These are phyloP conservation scores for Monopis laevigella DNA, from an alignment of 2,888 invertebrate genomes.

Conservation along the genomic window DNA sequence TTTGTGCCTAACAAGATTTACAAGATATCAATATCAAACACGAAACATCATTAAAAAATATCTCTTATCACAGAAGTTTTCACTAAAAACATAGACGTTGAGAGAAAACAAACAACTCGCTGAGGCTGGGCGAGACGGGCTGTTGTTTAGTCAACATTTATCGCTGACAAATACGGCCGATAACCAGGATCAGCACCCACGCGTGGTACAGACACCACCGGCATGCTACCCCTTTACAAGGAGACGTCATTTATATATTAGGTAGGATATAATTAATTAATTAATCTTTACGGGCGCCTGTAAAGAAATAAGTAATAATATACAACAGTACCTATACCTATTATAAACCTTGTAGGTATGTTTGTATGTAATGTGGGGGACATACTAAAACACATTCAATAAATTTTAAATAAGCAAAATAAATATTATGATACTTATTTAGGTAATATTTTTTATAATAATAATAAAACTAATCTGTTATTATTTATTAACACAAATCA, in stretches of 20 bases:
- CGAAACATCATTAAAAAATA: constrained; percentile 13
- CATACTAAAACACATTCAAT: no score
- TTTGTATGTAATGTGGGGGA: no score
- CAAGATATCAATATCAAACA: constrained; percentile 14
- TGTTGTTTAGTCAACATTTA: constrained; percentile 43
- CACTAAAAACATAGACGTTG: constrained; percentile 37
- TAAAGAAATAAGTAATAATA: no score
- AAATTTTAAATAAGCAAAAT: no score
- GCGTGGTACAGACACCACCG: neutral
- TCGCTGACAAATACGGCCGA: constrained; percentile 44
- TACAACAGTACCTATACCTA: no score
- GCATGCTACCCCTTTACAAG: no score
- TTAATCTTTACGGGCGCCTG: no score
- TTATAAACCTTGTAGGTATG: no score
- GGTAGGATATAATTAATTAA: neutral
- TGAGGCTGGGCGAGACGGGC: constrained; percentile 47
- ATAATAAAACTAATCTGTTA: neutral
- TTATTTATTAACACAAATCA: constrained; percentile 5
- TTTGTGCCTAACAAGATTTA: constrained; percentile 16
- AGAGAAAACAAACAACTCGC: constrained; percentile 39
- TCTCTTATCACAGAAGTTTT: constrained; percentile 27
- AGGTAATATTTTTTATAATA: no score
- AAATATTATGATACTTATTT: no score
- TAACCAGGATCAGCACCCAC: constrained; percentile 19
- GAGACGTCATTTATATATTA: neutral